Evolutionary conservation across 2,888 invertebrate genomes (phyloP).

Genomic region (Phengaris alcon): DNA sequence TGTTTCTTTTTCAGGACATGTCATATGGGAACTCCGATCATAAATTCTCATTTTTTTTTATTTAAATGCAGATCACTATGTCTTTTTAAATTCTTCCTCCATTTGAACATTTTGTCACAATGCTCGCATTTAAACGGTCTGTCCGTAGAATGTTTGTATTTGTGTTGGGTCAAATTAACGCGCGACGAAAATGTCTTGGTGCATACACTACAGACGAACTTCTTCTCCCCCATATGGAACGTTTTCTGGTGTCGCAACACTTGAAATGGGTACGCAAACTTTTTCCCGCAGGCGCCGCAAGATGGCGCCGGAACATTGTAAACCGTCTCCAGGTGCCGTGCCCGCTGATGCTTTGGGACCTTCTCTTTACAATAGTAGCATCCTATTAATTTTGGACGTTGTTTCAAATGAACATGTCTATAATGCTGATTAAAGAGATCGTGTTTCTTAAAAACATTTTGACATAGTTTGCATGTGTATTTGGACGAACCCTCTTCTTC

Average conservation of each 20-base stretch:
- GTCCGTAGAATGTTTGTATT: constrained; percentile 45
- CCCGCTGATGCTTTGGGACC: constrained; percentile 47
- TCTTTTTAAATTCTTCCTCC: constrained; percentile 42
- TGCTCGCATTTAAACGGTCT: constrained; percentile 46
- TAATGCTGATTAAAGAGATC: constrained; percentile 57
- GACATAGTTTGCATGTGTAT: constrained; percentile 51
- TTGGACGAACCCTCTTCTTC: constrained; percentile 35
- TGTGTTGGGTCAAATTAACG: constrained; percentile 44
- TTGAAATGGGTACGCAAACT: constrained; percentile 51
- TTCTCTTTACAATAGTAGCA: constrained; percentile 53
- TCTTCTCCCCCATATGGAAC: constrained; percentile 57
- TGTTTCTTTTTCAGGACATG: too few relatives aligned
- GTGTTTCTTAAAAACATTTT: constrained; percentile 47
- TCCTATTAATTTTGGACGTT: constrained; percentile 47
- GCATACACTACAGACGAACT: constrained; percentile 66
- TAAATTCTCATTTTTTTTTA: constrained; percentile 26
- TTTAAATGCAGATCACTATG: constrained; percentile 40
- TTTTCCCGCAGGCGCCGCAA: constrained; percentile 56
- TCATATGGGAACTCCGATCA: too few relatives aligned
- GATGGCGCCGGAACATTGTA: constrained; percentile 56
- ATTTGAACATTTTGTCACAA: constrained; percentile 45
- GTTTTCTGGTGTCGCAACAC: constrained; percentile 54
- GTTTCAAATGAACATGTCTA: constrained; percentile 54
- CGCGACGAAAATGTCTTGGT: constrained; percentile 63
- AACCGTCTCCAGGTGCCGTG: constrained; percentile 52